Conservation (phyloP, 2,113 vertebrate genomes). For the Oreochromis niloticus region DNA sequence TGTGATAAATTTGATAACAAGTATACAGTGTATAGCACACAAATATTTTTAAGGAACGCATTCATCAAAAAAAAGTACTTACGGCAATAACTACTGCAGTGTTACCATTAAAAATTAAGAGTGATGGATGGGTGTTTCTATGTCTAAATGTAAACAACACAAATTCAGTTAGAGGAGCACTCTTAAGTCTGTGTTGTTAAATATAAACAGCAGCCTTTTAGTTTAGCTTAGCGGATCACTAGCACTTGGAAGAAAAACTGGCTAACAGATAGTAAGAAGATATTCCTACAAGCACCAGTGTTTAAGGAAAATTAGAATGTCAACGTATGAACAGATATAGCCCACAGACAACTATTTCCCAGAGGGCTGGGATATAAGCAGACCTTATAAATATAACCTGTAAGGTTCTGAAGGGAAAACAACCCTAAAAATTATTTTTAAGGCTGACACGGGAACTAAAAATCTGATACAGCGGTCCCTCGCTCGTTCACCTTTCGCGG, state of each 20-base stretch:
- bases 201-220: background rate
- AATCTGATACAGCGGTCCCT: background rate
- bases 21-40: background rate
- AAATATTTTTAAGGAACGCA: background rate
- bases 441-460: background rate
- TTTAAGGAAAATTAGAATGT: background rate
- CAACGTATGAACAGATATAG: background rate
- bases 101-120: background rate
- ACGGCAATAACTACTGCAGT: background rate
- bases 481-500: fast-evolving
- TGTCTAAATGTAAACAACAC: background rate
- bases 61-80: background rate
- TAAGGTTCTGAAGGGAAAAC: background rate
- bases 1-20: background rate
- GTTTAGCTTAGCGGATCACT: background rate
- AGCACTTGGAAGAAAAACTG: background rate
- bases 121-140: background rate
- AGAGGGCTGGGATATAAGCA: background rate
- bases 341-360: background rate
- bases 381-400: background rate
- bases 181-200: background rate
- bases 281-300: background rate
- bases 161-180: background rate
- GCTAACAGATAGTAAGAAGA: background rate
- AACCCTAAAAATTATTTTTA: background rate